These are phyloP conservation scores for Paragorgia papillata DNA, from an alignment of 92 coral and sea anemone species.

Conservation along the genomic window DNA sequence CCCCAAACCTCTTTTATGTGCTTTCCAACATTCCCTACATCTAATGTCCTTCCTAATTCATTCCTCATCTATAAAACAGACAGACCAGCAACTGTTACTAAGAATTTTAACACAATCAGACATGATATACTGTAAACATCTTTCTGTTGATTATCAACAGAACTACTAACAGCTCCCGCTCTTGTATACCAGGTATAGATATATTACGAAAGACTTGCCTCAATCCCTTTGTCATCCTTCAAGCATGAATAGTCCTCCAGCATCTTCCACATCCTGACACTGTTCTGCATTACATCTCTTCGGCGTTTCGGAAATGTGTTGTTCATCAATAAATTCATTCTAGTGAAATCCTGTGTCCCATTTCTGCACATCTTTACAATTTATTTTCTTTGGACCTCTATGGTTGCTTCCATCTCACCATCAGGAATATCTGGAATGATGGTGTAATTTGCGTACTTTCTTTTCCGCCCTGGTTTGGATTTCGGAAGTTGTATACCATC, in stretches of 20 bases:
- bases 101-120: too few relatives aligned
- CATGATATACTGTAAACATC: too few relatives aligned
- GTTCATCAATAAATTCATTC: constrained; percentile 41
- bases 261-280: constrained; percentile 42
- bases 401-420: constrained; percentile 58
- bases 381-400: constrained; percentile 14
- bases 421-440: constrained; percentile 46
- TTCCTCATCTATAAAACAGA: constrained; percentile 45
- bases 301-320: constrained; percentile 46
- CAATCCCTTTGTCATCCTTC: constrained; percentile 45
- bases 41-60: constrained; percentile 57
- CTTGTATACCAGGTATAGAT: too few relatives aligned
- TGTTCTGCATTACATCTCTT: constrained; percentile 17
- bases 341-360: constrained; percentile 23
- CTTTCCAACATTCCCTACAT: constrained; percentile 28
- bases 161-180: too few relatives aligned
- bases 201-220: constrained; percentile 26
- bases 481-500: constrained; percentile 6
- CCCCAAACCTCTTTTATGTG: constrained; percentile 48
- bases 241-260: constrained; percentile 44
- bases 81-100: not conserved
- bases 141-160: too few relatives aligned
- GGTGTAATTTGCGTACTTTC: not conserved
- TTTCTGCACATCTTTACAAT: constrained; percentile 18
- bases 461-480: constrained; percentile 16